phyloP scores from a whole-genome alignment of 2,888 invertebrate genomes.

The Allacma fusca region DNA sequence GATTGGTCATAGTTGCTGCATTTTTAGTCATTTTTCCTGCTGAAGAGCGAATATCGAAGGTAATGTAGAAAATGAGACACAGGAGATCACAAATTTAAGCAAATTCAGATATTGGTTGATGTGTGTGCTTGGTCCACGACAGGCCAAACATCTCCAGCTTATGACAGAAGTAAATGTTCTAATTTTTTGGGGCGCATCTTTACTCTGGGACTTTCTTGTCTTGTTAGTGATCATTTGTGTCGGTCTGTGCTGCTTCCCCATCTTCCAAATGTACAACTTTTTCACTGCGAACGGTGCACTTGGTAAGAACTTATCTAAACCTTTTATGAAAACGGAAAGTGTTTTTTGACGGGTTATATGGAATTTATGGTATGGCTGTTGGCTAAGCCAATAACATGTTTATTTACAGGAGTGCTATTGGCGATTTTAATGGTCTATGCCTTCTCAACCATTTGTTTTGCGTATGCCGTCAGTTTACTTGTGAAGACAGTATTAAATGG shows the following conservation, averaged over 20 bases:
- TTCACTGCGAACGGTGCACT: no score
- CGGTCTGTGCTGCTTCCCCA: slow-evolving; percentile 63
- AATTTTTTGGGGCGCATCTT: slow-evolving; percentile 65
- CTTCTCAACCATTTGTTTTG: not conserved
- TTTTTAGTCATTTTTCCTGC: not conserved
- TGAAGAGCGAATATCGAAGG: not conserved
- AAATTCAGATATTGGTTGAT: no score
- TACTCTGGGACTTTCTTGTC: slow-evolving; percentile 65
- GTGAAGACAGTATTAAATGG: not conserved
- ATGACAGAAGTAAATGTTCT: slow-evolving; percentile 64
- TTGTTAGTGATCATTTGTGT: slow-evolving; percentile 62
- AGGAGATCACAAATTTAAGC: no score
- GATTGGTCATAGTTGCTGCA: not conserved
- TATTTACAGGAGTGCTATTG: not conserved
- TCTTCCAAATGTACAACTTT: slow-evolving; percentile 54
- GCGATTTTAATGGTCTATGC: not conserved
- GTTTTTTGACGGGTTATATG: no score
- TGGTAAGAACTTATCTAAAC: no score
- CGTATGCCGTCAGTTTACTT: not conserved
- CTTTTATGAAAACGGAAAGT: no score
- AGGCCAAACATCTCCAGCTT: slow-evolving; percentile 64
- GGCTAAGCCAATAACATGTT: no score
- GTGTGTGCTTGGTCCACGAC: not conserved
- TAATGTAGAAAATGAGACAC: not conserved
- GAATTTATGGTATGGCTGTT: no score